phyloP scores from a whole-genome alignment of 2,113 vertebrate species.

The Mellivora capensis region DNA sequence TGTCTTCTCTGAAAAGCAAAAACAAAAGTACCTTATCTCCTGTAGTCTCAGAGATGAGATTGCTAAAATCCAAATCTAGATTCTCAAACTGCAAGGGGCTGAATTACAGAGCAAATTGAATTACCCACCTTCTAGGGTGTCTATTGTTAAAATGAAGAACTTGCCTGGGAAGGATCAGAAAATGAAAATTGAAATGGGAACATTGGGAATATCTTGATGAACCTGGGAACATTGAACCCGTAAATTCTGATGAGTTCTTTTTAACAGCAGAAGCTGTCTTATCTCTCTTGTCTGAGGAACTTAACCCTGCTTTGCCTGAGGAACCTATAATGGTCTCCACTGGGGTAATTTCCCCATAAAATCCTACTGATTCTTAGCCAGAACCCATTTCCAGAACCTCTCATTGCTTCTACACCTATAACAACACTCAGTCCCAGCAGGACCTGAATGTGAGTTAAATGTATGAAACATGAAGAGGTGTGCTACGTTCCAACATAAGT shows the following conservation, averaged over 20 bases:
- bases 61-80: neutral
- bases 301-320: neutral
- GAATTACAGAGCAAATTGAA: neutral
- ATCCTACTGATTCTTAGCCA: neutral
- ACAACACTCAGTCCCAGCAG: neutral
- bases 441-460: neutral
- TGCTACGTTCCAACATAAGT: neutral
- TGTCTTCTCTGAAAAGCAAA: neutral
- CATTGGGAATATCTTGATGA: neutral
- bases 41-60: neutral
- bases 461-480: neutral
- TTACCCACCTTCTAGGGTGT: neutral
- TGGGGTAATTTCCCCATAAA: neutral
- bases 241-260: neutral
- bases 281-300: neutral
- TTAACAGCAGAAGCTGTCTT: neutral
- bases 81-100: neutral
- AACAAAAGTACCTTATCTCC: neutral
- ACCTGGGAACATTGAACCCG: neutral
- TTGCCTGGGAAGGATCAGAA: neutral
- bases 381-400: neutral
- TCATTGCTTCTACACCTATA: neutral
- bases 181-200: neutral
- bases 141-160: neutral
- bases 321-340: neutral